Base-by-base conservation (phyloP, 2,113 vertebrate genomes). In the Oreocharis arfaki region DNA sequence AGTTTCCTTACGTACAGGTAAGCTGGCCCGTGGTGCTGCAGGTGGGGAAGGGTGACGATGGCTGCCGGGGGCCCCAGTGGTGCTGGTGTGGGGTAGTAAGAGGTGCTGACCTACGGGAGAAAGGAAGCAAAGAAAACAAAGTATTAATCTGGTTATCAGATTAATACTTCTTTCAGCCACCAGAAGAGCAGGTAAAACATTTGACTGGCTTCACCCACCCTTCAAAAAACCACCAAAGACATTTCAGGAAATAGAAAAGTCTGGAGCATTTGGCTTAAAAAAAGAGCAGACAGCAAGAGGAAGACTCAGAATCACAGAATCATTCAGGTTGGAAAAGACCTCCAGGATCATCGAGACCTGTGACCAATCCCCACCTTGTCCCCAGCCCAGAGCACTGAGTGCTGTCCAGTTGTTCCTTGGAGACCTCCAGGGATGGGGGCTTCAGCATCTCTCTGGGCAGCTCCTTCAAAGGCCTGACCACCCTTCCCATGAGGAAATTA, bases 11-110 rank as follows among this genome's bases (percentile, higher is more conserved):
- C 98, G 86, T 96, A 98, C 98, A 98, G 97, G 44, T 98, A 97
- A 16, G 98, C 84, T 3, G 98, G 84, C 3, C 97, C 27, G 30
- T 97, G 97, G 14, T 98, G 97, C 96, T 98, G 98, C 92, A 98
- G 97, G 26, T 96, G 89, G 30, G 98, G 97, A 16, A 98, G 87
- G 9, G 97, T 96, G 76, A 98, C 89, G 9, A 98, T 87, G 77
- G 98, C 96, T 3, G 96, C 90, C 0, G 97, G 87, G 26, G 96
- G 96, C 67, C 97, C 97, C 68, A 97, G 64, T 0, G 98, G 35
- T 79, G 94, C 98, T 28, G 98, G 73, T 1, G 56, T 10, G 0
- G 97, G 35, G 14, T 96, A 98, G n/a, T 96, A 96, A 4, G 97
- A 84, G 37, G 94, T 65, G 69, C 91, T 97, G 95, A 98, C 97